phyloP scores from a whole-genome alignment of 2,113 vertebrate species.

The Noturus placidus region DNA sequence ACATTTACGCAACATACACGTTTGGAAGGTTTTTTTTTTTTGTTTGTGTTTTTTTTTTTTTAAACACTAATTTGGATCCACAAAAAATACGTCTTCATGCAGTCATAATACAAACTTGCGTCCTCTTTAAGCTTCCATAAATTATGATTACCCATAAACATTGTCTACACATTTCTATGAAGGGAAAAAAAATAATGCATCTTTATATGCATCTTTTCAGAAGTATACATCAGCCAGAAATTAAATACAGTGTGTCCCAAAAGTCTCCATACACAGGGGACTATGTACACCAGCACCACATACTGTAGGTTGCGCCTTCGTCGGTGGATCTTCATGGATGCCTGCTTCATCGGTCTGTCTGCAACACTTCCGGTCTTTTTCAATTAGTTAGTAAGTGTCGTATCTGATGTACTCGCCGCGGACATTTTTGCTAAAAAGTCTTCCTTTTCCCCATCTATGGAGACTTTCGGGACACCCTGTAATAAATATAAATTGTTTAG shows the following conservation, averaged over 20 bases:
- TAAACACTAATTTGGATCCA: not conserved
- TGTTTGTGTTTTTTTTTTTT: not conserved
- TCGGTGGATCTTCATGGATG: too few relatives aligned
- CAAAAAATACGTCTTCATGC: not conserved
- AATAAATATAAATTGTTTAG: not conserved
- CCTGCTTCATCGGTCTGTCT: too few relatives aligned
- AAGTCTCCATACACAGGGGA: too few relatives aligned
- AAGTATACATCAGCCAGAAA: not conserved
- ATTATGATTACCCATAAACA: not conserved
- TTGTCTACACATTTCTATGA: not conserved
- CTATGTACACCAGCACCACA: too few relatives aligned
- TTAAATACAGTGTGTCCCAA: not conserved
- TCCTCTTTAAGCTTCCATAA: not conserved
- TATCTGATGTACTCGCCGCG: too few relatives aligned
- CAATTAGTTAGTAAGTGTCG: too few relatives aligned
- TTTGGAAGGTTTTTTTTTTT: too few relatives aligned
- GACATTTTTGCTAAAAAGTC: too few relatives aligned
- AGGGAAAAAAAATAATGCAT: not conserved
- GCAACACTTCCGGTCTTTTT: too few relatives aligned
- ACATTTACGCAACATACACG: not conserved
- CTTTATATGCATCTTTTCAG: not conserved
- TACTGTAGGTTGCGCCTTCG: too few relatives aligned
- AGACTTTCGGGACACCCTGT: too few relatives aligned
- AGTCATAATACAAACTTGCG: not conserved
- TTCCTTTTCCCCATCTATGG: too few relatives aligned